A percentile compares a stretch with the other conserved stretches of the same genome.
These are phyloP conservation scores for Lampris megalopsis DNA, from an alignment of 2,113 vertebrate species.

Conservation along the genomic window DNA sequence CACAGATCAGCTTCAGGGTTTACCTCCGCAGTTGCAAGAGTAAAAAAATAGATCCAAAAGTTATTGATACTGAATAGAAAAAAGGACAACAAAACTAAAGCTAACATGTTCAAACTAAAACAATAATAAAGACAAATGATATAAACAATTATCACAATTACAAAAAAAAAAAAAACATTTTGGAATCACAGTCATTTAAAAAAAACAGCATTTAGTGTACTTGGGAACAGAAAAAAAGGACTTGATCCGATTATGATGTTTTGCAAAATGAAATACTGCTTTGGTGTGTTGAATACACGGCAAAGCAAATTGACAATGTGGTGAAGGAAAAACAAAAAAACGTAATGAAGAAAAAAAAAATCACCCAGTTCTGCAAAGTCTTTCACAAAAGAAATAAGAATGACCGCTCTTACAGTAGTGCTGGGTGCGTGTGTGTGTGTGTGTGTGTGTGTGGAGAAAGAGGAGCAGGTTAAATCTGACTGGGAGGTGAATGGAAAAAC, in stretches of 20 bases:
- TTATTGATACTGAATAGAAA: constrained; percentile 46
- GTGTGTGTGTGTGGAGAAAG: constrained; percentile 46
- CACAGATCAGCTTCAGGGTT: constrained; percentile 45
- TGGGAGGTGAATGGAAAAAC: constrained; percentile 2
- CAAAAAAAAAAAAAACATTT: constrained; percentile 45
- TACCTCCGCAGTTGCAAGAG: constrained; percentile 38
- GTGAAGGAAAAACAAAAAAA: constrained; percentile 8
- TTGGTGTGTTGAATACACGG: constrained; percentile 55
- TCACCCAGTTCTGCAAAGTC: constrained; percentile 46
- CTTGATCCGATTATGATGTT: constrained; percentile 46
- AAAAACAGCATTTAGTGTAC: constrained; percentile 53
- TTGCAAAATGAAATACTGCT: constrained; percentile 64
- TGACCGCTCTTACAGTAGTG: constrained; percentile 15
- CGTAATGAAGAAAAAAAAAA: constrained; percentile 2
- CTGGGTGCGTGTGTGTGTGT: constrained; percentile 59
- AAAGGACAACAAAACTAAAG: constrained; percentile 49
- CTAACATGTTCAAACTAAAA: constrained; percentile 55
- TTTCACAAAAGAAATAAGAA: constrained; percentile 26
- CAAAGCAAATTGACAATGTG: constrained; percentile 26
- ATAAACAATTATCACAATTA: constrained; percentile 67
- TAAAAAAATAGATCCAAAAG: constrained; percentile 44
- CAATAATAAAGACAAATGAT: constrained; percentile 36
- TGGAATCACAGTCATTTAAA: constrained; percentile 59
- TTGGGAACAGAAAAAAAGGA: constrained; percentile 42
- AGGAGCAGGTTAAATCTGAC: neutral